Evolutionary conservation across 2,113 vertebrate genomes (phyloP).

Genomic region (Australoheros scitulus): DNA sequence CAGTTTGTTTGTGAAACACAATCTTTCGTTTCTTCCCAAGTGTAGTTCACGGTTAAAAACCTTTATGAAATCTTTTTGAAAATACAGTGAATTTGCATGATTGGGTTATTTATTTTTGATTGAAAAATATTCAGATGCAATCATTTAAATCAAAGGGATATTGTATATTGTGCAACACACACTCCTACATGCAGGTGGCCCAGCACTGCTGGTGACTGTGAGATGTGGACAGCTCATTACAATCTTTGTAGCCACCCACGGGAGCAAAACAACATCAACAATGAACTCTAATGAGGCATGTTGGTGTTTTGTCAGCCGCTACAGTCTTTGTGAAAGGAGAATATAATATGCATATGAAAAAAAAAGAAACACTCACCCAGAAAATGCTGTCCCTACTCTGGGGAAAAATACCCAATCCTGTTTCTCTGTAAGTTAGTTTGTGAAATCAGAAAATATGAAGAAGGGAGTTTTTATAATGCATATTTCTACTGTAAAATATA

Average conservation of each 20-base stretch:
- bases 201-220: conserved; percentile 34
- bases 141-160: conserved; percentile 51
- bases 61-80: background rate
- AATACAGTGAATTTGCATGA: background rate
- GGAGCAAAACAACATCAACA: conserved; percentile 64
- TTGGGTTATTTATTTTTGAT: conserved; percentile 5
- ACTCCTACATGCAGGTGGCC: conserved; percentile 66
- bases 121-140: conserved; percentile 1
- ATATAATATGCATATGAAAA: conserved; percentile 27
- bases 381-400: conserved; percentile 15
- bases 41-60: background rate
- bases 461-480: conserved; percentile 3
- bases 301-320: conserved; percentile 44
- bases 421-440: background rate
- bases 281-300: conserved; percentile 69
- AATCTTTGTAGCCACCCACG: conserved; percentile 59
- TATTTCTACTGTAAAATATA: conserved; percentile 21
- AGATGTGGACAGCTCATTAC: conserved; percentile 69
- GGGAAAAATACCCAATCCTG: conserved; percentile 9
- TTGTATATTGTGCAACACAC: conserved; percentile 30
- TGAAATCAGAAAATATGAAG: conserved; percentile 12
- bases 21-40: background rate
- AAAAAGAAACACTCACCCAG: conserved; percentile 7
- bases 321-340: conserved; percentile 35
- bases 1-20: background rate